These are phyloP conservation scores for Eilema sororculum DNA, from an alignment of 2,888 invertebrate species.

Conservation along the genomic window DNA sequence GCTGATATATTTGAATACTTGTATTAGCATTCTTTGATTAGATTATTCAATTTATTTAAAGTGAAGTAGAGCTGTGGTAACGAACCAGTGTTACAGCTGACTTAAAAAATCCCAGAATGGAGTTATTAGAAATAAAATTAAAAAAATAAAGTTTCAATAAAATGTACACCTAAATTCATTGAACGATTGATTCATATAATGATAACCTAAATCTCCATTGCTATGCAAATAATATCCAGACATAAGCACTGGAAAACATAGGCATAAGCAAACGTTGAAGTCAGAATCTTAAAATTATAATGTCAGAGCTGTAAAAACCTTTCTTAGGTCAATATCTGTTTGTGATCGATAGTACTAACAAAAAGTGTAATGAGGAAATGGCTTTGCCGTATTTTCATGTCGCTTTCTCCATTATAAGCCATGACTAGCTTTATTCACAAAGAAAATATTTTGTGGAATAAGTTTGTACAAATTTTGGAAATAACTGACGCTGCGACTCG, in stretches of 20 bases:
- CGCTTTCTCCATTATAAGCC: constrained; percentile 4
- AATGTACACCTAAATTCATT: too few species aligned
- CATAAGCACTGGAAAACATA: not conserved
- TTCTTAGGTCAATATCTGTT: constrained; percentile 15
- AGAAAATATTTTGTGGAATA: not conserved
- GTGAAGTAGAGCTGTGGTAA: too few species aligned
- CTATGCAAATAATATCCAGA: too few species aligned
- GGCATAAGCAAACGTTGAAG: not conserved
- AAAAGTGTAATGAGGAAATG: constrained; percentile 54
- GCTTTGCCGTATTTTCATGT: constrained; percentile 35
- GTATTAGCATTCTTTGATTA: not conserved
- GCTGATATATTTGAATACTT: not conserved
- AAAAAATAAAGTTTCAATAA: not conserved
- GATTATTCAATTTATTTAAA: not conserved
- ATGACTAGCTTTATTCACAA: not conserved
- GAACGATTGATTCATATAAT: too few species aligned
- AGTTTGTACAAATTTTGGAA: not conserved
- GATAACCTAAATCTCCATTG: too few species aligned
- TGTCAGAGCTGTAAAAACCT: constrained; percentile 43
- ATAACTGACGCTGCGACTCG: not conserved
- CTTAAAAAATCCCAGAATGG: not conserved
- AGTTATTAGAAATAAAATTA: not conserved
- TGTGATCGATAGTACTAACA: constrained; percentile 20
- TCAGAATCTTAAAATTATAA: not conserved
- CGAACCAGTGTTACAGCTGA: not conserved